A percentile compares a stretch with the other conserved stretches of the same genome.
These are phyloP conservation scores for Sminthurides aquaticus DNA, from an alignment of 2,888 invertebrate species.

Conservation along the genomic window DNA sequence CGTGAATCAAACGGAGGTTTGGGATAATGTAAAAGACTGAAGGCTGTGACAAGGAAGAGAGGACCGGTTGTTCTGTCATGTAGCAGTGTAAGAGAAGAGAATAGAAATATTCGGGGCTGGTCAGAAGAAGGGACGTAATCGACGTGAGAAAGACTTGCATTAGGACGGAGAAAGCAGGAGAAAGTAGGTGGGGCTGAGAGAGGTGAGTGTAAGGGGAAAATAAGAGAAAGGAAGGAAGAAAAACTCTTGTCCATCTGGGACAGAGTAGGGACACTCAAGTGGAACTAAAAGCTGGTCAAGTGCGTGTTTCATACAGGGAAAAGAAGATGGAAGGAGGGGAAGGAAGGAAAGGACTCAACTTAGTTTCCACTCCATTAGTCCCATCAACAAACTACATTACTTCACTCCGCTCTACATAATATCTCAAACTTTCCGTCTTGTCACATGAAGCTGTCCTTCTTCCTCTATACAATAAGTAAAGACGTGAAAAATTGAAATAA, in stretches of 20 bases:
- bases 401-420: conserved; percentile 15
- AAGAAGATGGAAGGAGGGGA: conserved; percentile 5
- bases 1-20: no score
- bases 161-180: not conserved
- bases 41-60: no score
- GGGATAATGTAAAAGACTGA: no score
- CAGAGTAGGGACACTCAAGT: conserved; percentile 21
- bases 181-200: not conserved
- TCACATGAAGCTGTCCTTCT: not conserved
- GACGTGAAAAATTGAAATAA: not conserved
- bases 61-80: not conserved
- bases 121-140: not conserved
- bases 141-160: not conserved
- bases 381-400: conserved; percentile 30
- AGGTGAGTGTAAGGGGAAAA: not conserved
- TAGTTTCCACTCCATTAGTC: conserved; percentile 28
- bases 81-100: not conserved
- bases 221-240: conserved; percentile 6
- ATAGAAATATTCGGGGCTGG: not conserved
- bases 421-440: not conserved
- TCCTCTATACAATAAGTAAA: not conserved
- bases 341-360: conserved; percentile 21
- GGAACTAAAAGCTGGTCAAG: conserved; percentile 29
- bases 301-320: not conserved
- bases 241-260: conserved; percentile 5